Percentiles rank a stretch among this genome's conserved stretches.
Evolutionary conservation across 2,113 vertebrate species (phyloP).

Genomic region (Oncorhynchus nerka): DNA sequence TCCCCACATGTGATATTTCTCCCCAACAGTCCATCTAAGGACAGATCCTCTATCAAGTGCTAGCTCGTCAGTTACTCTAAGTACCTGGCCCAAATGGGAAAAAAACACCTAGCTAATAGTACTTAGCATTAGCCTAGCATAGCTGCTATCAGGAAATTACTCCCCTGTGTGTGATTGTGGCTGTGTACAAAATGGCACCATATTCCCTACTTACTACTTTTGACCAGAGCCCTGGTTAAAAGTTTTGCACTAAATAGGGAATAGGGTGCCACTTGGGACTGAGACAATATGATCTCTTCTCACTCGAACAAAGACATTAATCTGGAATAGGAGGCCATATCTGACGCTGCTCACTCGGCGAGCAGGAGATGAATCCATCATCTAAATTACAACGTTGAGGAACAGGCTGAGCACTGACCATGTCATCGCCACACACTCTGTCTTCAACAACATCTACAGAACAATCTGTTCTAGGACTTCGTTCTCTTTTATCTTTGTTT

Average conservation of each 20-base stretch:
- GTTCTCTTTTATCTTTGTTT: no score
- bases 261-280: not conserved
- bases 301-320: constrained; percentile 4
- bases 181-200: no score
- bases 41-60: not conserved
- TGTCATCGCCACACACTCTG: not conserved
- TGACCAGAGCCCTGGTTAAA: no score
- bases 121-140: constrained; percentile 30
- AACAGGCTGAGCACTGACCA: not conserved
- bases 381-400: constrained; percentile 20
- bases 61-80: not conserved
- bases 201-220: no score
- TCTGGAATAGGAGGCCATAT: constrained; percentile 11
- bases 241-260: no score
- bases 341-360: not conserved
- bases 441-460: constrained; percentile 19
- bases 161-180: not conserved
- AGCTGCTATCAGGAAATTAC: constrained; percentile 21
- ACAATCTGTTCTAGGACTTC: not conserved
- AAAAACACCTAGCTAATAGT: constrained; percentile 20
- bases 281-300: not conserved
- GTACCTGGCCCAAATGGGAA: not conserved
- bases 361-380: constrained; percentile 16
- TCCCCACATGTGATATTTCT: not conserved
- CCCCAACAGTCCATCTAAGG: constrained; percentile 6